Evolutionary conservation across 2,888 invertebrate species (phyloP).

Genomic region (Leucophenga montana): DNA sequence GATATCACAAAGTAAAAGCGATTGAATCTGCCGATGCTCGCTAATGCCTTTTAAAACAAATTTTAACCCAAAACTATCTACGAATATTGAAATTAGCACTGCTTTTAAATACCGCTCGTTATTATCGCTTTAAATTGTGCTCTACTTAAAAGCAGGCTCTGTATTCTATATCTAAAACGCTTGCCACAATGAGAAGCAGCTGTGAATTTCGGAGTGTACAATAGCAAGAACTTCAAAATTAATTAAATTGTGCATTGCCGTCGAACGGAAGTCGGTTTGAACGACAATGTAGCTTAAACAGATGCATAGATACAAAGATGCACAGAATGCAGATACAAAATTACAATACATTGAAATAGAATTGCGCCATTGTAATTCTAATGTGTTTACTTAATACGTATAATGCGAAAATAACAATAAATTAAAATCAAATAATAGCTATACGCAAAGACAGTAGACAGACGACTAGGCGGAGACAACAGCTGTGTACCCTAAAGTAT

Average conservation of each 20-base stretch:
- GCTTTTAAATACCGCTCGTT: too few relatives aligned
- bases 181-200: background rate
- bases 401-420: slow-evolving; percentile 61
- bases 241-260: slow-evolving; percentile 23
- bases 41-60: too few relatives aligned
- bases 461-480: slow-evolving; percentile 5
- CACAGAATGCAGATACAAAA: background rate
- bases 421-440: slow-evolving; percentile 49
- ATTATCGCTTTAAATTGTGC: too few relatives aligned
- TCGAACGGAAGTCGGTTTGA: background rate
- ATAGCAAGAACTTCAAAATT: background rate
- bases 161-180: background rate
- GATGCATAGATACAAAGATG: background rate
- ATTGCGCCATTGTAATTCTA: slow-evolving; percentile 46
- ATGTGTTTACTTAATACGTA: slow-evolving; percentile 60
- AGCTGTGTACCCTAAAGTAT: slow-evolving; percentile 28
- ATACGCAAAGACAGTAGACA: slow-evolving; percentile 40
- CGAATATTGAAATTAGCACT: too few relatives aligned
- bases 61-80: too few relatives aligned
- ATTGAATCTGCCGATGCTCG: too few relatives aligned
- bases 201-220: background rate
- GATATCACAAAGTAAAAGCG: too few relatives aligned
- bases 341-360: background rate
- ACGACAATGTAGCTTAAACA: background rate
- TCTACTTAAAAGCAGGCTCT: background rate